Percentiles rank a stretch among this genome's conserved stretches.
Evolutionary conservation across 2,888 invertebrate species (phyloP).

Genomic region (Agrotis segetum): DNA sequence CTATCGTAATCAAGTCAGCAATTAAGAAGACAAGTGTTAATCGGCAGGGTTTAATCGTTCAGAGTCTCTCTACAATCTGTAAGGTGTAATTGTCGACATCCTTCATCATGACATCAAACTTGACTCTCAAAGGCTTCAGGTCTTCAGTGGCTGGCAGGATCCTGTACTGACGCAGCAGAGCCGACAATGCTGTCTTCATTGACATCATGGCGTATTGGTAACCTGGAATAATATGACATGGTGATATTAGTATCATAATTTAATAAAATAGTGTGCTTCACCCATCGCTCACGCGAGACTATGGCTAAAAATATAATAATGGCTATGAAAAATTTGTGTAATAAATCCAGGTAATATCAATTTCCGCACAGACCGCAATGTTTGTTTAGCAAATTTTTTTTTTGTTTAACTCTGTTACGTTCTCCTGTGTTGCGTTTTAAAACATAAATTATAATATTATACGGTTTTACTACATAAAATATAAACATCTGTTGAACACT

Average conservation of each 20-base stretch:
- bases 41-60: not conserved
- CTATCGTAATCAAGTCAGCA: too few relatives aligned
- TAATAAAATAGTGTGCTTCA: not conserved
- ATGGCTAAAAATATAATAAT: too few relatives aligned
- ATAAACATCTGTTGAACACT: too few relatives aligned
- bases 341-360: too few relatives aligned
- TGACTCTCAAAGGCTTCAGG: constrained; percentile 54
- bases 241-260: not conserved
- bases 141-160: constrained; percentile 58
- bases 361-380: too few relatives aligned
- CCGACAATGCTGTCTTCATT: constrained; percentile 80
- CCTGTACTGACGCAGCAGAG: constrained; percentile 72
- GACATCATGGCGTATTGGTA: constrained; percentile 83
- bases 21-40: not conserved
- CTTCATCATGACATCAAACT: constrained; percentile 71
- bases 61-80: constrained; percentile 33
- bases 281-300: too few relatives aligned
- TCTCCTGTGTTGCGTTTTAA: too few relatives aligned
- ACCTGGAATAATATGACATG: constrained; percentile 65
- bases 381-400: too few relatives aligned
- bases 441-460: too few relatives aligned
- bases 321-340: too few relatives aligned
- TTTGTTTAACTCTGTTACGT: too few relatives aligned
- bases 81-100: constrained; percentile 59
- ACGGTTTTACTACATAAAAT: too few relatives aligned